Evolutionary conservation across 1,140 invertebrate genomes (phyloP).

Genomic region (Aphelinus atriplicis): DNA sequence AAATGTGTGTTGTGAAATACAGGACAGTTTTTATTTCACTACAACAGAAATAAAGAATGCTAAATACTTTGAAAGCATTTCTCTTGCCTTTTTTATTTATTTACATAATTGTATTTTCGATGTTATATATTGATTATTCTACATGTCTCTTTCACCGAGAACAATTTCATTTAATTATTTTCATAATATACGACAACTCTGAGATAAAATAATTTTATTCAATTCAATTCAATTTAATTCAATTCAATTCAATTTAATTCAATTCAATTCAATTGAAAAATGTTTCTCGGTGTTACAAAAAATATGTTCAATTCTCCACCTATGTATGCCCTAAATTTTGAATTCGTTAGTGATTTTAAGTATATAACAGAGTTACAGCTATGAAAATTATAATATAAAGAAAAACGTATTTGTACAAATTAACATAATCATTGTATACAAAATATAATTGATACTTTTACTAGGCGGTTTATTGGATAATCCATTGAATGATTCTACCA

Average conservation of each 20-base stretch:
- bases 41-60: conserved; percentile 21
- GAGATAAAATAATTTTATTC: too few relatives aligned
- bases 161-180: neutral
- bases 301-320: conserved; percentile 12
- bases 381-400: conserved; percentile 19
- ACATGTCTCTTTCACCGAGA: conserved; percentile 15
- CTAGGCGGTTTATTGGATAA: neutral
- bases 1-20: neutral
- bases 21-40: neutral
- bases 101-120: conserved; percentile 26
- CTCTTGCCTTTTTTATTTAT: conserved; percentile 25
- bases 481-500: neutral
- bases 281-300: conserved; percentile 26
- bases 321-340: conserved; percentile 8
- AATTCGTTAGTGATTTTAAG: neutral
- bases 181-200: neutral
- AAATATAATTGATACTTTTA: conserved; percentile 21
- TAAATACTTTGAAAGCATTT: conserved; percentile 31
- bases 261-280: neutral
- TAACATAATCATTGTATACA: conserved; percentile 20
- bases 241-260: neutral
- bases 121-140: conserved; percentile 27
- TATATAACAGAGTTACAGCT: conserved; percentile 3
- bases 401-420: conserved; percentile 20
- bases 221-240: neutral